Evolutionary conservation across 1,140 invertebrate species (phyloP).

Genomic region (Drosophila sp.): DNA sequence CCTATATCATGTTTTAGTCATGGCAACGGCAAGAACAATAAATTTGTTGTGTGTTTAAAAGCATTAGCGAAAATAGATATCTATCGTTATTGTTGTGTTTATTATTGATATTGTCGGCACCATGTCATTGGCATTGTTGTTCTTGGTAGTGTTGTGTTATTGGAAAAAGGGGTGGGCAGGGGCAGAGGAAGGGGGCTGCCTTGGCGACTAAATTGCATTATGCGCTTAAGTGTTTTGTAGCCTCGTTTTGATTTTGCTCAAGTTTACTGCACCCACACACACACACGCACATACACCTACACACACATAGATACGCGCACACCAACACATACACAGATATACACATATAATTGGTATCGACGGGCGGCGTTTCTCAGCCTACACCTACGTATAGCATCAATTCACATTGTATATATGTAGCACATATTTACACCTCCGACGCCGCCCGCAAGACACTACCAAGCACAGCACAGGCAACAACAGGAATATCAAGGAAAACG

Average conservation of each 20-base stretch:
- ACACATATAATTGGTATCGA: constrained; percentile 54
- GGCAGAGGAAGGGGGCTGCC: constrained; percentile 30
- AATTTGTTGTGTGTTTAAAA: constrained; percentile 28
- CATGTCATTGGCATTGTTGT: constrained; percentile 55
- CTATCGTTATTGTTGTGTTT: constrained; percentile 10
- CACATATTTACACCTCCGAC: constrained; percentile 60
- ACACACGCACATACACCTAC: constrained; percentile 6
- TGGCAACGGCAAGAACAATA: constrained; percentile 27
- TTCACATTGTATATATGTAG: constrained; percentile 46
- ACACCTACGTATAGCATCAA: constrained; percentile 49
- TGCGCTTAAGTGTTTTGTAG: constrained; percentile 72
- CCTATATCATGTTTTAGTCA: constrained; percentile 20
- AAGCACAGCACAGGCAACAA: constrained; percentile 35
- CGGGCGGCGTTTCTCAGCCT: constrained; percentile 45
- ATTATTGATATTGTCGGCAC: constrained; percentile 40
- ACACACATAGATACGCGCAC: constrained; percentile 9
- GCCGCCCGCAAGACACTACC: constrained; percentile 61
- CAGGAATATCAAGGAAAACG: constrained; percentile 52
- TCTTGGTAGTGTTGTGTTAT: constrained; percentile 28
- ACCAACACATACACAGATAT: constrained; percentile 15
- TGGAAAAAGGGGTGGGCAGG: background rate
- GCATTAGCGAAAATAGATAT: constrained; percentile 38
- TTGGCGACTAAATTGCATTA: constrained; percentile 77
- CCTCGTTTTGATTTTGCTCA: constrained; percentile 73
- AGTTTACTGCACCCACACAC: constrained; percentile 50